Base-by-base conservation (phyloP, 2,797 vertebrate species). In the Florisuga fusca region DNA sequence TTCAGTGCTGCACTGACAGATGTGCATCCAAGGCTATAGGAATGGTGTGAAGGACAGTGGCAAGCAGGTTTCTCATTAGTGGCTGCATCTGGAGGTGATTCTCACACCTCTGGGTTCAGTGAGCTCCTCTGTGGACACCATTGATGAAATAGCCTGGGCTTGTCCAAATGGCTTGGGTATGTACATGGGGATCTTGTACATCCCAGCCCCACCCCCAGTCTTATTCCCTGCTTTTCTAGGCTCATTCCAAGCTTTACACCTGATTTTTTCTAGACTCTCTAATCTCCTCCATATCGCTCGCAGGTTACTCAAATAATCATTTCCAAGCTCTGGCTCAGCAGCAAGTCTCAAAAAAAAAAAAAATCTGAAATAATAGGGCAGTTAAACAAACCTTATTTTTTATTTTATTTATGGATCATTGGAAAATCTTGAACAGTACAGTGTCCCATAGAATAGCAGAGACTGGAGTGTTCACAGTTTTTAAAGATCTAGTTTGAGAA, bases 151-250 rank as follows among this genome's bases (percentile, higher is more conserved):
- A 15, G 9, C 10, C 31, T 62, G 46, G 18, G 7, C 16, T 66
- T 66, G 10, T 62, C 25, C 43, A 12, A 15, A 54, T 16, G 21
- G 4, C 51, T 59, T 62, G 64, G 7, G 36, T 43, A 36, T 6
- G 2, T 33, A 68, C 7, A 1, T 51, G 50, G 4, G 17, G 17
- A 15, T 36, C 1, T 0, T 11, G 22, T 8, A 23, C 29, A 21
- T 46, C 15, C 41, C 33, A 51, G 9, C 26, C 57, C 43, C 53
- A 13, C 55, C 77, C 34, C 48, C 67, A 82, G 43, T 19, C 3
- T 74, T 36, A 34, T 13, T 79, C n/a, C 11, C 34, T 73, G 6
- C 22, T 71, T 73, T 20, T 58, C 53, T 12, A 17, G 61, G 38
- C 36, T 53, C 22, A 19, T 19, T 7, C 22, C n/a, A 17, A 90